Base-by-base conservation (phyloP, 2,888 invertebrate genomes). In the Stenotaenia linearis region DNA sequence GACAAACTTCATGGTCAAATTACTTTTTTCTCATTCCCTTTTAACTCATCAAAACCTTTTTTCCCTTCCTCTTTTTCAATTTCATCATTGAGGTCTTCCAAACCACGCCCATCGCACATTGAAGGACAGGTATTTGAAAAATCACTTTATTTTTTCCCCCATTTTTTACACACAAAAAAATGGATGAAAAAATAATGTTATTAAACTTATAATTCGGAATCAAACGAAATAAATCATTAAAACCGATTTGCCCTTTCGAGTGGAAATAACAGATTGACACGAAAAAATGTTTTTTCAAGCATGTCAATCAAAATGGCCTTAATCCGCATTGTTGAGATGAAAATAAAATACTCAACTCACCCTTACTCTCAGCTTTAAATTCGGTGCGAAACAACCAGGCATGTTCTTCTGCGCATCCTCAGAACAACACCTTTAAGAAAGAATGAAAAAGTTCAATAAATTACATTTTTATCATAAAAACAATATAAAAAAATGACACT, bases 61-160 rank as follows among this genome's bases (percentile, higher is more conserved):
- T 40, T 45, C n/a, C 45, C n/a, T 45, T 45, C 18, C 45, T 45
- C 61, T 61, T 61, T 61, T 61, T 61, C 23, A 61, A 61, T 61
- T 61, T 25, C 61, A 25, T 61, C 61, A 61, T 61, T 61, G 61
- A 61, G 61, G 61, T 61, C 61, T 25, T 61, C 61, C 61, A 61
- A 61, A 61, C 61, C 61, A 61, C 61, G 61, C 61, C 61, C 61
- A 25, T 61, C 25, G 61, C 23, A 61, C 23, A 61, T 61, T 61
- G 61, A 61, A 61, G 61, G 61, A 61, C 61, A 61, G 61, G 61
- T 61, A 61, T 61, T 61, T 61, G 61, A 61, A 61, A 61, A 61
- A 61, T 61, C 61, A 28, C 61, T 61, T 61, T 61, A 28, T 56
- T 61, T 61, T 61, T 25, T 61, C 12, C 2, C 15, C 15, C 5